phyloP scores from a whole-genome alignment of 2,888 invertebrate genomes.

The Sesia apiformis region DNA sequence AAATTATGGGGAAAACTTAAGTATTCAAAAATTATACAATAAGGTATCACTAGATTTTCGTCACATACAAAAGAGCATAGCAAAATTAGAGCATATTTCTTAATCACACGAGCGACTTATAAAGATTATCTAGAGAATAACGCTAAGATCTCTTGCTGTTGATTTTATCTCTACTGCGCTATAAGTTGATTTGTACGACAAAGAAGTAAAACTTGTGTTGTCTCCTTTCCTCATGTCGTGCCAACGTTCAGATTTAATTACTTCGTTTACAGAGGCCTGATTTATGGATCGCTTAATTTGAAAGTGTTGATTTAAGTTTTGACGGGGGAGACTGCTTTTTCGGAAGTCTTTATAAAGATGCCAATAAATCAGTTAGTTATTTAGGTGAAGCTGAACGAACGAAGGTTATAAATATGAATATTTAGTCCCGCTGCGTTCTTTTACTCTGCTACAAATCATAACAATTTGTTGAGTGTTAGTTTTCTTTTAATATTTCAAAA shows the following conservation, averaged over 20 bases:
- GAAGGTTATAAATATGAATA: neutral
- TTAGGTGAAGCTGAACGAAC: neutral
- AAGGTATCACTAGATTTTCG: too few species aligned
- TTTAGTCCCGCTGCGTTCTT: neutral
- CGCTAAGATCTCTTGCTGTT: neutral
- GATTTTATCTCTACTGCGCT: neutral
- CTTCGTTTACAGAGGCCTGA: slow-evolving; percentile 43
- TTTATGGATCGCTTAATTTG: slow-evolving; percentile 52
- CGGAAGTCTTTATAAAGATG: slow-evolving; percentile 23
- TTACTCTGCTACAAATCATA: neutral
- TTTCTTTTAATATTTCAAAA: neutral
- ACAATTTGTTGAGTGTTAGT: neutral
- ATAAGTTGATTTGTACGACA: neutral
- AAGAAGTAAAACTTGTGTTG: neutral
- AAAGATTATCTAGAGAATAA: too few species aligned
- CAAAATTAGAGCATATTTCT: too few species aligned
- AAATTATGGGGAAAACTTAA: too few species aligned
- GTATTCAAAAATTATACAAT: too few species aligned
- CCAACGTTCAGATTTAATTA: slow-evolving; percentile 47
- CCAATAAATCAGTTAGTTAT: slow-evolving; percentile 20
- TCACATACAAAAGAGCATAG: too few species aligned
- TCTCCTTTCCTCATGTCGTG: slow-evolving; percentile 21
- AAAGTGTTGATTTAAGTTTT: slow-evolving; percentile 55
- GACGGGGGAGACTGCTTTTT: slow-evolving; percentile 21
- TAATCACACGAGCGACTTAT: too few species aligned